Percentiles rank a stretch among this genome's conserved stretches.
These are phyloP conservation scores for Arothron firmamentum DNA, from an alignment of 2,113 vertebrate species.

Conservation along the genomic window DNA sequence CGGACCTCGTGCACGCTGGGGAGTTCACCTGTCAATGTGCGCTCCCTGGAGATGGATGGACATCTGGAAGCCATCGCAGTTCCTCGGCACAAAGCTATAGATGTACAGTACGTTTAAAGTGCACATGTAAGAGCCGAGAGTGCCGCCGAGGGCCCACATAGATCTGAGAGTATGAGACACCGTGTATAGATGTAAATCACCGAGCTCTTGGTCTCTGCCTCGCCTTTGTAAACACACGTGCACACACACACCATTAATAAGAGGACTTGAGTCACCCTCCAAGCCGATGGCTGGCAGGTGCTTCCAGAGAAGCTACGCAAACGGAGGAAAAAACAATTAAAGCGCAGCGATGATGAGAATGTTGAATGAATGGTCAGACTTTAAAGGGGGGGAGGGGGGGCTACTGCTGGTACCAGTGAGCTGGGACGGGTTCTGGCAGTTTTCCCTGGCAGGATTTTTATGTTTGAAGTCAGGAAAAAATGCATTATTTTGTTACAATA, in stretches of 20 bases:
- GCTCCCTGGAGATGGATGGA: constrained; percentile 69
- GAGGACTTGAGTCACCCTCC: constrained; percentile 58
- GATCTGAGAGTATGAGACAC: constrained; percentile 48
- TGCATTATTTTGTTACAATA: constrained; percentile 14
- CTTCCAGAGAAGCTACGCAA: constrained; percentile 49
- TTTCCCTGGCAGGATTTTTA: constrained; percentile 30
- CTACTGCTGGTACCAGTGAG: too few relatives aligned
- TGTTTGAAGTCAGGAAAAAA: constrained; percentile 38
- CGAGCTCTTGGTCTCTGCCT: constrained; percentile 30
- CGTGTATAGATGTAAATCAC: neutral
- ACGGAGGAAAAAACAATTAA: constrained; percentile 46
- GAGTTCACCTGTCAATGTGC: constrained; percentile 68
- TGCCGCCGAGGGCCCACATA: constrained; percentile 49
- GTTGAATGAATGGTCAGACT: constrained; percentile 41
- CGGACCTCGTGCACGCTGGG: constrained; percentile 59
- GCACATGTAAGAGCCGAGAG: constrained; percentile 51
- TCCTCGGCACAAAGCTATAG: neutral
- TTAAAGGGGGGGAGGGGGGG: constrained; percentile 20
- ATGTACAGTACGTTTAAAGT: constrained; percentile 40
- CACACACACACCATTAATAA: constrained; percentile 32
- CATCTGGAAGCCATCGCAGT: constrained; percentile 68
- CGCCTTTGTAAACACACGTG: constrained; percentile 7
- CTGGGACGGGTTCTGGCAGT: neutral
- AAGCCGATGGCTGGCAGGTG: constrained; percentile 61
- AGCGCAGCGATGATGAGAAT: constrained; percentile 31